Conservation (phyloP, 2,113 vertebrate species). For the Mesitornis unicolor region DNA sequence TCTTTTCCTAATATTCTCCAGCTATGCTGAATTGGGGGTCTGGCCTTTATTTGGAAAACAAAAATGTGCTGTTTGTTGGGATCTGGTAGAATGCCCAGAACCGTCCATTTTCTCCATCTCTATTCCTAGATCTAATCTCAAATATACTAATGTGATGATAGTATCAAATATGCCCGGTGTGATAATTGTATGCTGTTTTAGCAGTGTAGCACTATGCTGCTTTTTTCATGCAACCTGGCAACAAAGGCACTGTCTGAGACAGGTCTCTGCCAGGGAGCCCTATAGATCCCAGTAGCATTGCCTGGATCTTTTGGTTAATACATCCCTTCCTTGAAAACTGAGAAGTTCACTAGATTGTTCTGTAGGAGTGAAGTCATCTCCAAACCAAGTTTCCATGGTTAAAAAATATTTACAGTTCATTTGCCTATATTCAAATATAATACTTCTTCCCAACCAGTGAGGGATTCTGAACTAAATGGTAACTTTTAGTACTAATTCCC, state of each 20-base stretch:
- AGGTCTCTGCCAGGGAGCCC: not conserved
- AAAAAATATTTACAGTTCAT: not conserved
- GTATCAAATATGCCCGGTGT: not conserved
- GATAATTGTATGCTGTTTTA: not conserved
- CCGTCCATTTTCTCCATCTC: not conserved
- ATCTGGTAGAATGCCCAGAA: not conserved
- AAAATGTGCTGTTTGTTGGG: not conserved
- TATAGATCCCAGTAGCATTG: not conserved
- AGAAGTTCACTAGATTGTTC: not conserved
- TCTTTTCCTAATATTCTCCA: not conserved
- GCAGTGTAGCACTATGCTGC: not conserved
- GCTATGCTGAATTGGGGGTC: not conserved
- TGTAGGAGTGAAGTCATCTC: not conserved
- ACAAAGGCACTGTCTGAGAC: not conserved
- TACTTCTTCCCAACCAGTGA: not conserved
- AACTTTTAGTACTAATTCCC: not conserved
- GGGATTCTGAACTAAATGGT: not conserved
- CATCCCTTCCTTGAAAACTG: not conserved
- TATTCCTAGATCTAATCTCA: not conserved
- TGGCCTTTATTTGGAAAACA: not conserved
- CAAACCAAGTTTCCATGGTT: not conserved
- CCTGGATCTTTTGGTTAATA: not conserved
- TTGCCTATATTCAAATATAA: constrained; percentile 2
- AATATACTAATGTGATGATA: not conserved
- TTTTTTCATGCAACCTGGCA: not conserved